Percentiles rank a stretch among this genome's conserved stretches.
phyloP scores from a whole-genome alignment of 37 sponge, comb jelly and placozoan genomes.

The Chondrilla cf. caribensis region DNA sequence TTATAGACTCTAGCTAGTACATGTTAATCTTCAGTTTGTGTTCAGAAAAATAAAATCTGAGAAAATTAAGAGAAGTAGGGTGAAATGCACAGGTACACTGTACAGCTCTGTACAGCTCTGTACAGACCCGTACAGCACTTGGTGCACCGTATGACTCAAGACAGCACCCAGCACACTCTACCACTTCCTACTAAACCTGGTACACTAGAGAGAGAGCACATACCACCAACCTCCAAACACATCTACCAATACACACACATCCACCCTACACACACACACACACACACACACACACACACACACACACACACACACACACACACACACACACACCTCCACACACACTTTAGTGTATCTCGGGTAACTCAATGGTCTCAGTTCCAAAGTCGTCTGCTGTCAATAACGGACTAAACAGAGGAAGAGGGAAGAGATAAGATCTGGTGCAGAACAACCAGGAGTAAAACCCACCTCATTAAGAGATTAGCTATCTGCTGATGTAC shows the following conservation, averaged over 20 bases:
- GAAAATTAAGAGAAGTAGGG: too few species aligned
- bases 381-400: not conserved
- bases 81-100: too few species aligned
- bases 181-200: too few species aligned
- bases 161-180: too few species aligned
- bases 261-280: not conserved
- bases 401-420: not conserved
- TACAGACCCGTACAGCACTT: too few species aligned
- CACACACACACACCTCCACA: not conserved
- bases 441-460: not conserved
- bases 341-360: slow-evolving; percentile 3
- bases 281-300: not conserved
- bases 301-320: not conserved
- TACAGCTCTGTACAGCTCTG: too few species aligned
- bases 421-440: not conserved
- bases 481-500: slow-evolving; percentile 14
- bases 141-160: too few species aligned
- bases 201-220: too few species aligned
- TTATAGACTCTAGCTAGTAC: too few species aligned
- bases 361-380: not conserved
- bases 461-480: not conserved
- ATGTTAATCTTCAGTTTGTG: too few species aligned
- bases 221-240: not conserved
- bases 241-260: not conserved
- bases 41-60: too few species aligned